Evolutionary conservation across 1,140 invertebrate species (phyloP), one percentile per base, ranked within the genome.

Genomic region (Halictus rubicundus): DNA sequence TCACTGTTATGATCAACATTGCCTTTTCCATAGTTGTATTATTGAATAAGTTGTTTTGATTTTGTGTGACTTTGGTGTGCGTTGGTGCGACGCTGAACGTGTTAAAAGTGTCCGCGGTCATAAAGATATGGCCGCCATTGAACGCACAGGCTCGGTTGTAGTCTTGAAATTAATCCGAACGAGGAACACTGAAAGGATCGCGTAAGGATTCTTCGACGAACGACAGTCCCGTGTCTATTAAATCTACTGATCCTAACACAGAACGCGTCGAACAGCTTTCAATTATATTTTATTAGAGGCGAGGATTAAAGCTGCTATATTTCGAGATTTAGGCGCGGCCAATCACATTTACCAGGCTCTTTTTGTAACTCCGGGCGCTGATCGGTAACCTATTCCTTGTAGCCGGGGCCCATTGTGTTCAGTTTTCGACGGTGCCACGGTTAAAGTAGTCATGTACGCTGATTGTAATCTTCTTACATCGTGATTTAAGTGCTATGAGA

Each of bases 401-500:
- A 70, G 83, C 49, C 49, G 60, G 64, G 32, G 39, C n/a, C 78
- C 39, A 80, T 86, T 82, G 84, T 83, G 68, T 75, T 23, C 57
- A 64, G 52, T 81, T 83, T 83, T 87, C 64, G 70, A 71, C n/a
- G 59, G 59, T 60, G 57, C 64, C 61, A 52, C 25, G 57, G 27
- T 68, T 68, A 54, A 71, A 84, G 73, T 70, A 80, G 65, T 80
- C 75, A 63, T 66, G 75, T 78, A 78, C 75, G 68, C 71, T 88
- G 86, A 88, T 88, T 88, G 79, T 88, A 88, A 88, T 88, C 87
- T 88, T 83, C 85, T 85, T 83, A 85, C 69, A 73, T 37, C 16
- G 68, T 83, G 86, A 88, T 87, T 87, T 79, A 85, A 72, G 76
- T 65, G 68, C 63, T 70, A 75, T 57, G 69, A 71, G 76, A 68